Conservation (phyloP, 2,113 vertebrate species). For the Solea solea region DNA sequence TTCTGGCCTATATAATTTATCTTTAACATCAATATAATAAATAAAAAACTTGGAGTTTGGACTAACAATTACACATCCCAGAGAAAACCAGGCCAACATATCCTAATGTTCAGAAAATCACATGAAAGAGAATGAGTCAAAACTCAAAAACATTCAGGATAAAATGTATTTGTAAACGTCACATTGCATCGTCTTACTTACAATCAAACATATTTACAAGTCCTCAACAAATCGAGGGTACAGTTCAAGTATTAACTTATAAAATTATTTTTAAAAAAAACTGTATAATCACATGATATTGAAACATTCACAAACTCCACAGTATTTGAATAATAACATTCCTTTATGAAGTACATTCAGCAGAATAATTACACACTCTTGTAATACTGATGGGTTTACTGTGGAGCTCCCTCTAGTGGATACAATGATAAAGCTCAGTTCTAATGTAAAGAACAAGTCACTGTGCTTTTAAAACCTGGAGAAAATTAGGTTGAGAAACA, state of each 20-base stretch:
- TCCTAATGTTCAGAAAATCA: background rate
- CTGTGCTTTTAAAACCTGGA: constrained; percentile 13
- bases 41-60: too few relatives aligned
- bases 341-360: constrained; percentile 58
- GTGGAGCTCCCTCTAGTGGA: constrained; percentile 15
- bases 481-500: constrained; percentile 4
- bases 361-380: constrained; percentile 10
- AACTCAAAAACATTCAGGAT: background rate
- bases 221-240: constrained; percentile 64
- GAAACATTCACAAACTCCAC: constrained; percentile 21
- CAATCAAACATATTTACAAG: constrained; percentile 52
- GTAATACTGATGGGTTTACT: constrained; percentile 23
- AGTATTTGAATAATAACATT: constrained; percentile 40
- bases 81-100: background rate
- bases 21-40: too few relatives aligned
- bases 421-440: background rate
- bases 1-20: too few relatives aligned
- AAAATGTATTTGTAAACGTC: constrained; percentile 8
- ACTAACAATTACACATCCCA: too few relatives aligned
- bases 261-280: constrained; percentile 29
- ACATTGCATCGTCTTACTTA: constrained; percentile 60
- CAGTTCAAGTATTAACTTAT: constrained; percentile 62
- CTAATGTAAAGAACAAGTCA: background rate
- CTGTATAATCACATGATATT: constrained; percentile 29
- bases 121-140: background rate